Conservation (phyloP, 2,888 invertebrate species). For the Xylota sylvarum region DNA sequence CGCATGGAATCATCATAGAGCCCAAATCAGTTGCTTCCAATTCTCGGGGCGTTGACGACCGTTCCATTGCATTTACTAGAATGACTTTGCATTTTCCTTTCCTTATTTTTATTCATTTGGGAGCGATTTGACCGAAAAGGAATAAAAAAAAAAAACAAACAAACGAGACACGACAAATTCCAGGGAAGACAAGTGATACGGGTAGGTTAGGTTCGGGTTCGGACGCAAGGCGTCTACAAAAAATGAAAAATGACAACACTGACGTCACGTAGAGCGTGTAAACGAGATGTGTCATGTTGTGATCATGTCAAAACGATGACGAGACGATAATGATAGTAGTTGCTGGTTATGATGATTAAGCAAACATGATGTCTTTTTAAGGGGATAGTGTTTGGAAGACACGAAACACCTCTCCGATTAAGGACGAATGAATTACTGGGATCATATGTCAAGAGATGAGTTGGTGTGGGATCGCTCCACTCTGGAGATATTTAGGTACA, state of each 20-base stretch:
- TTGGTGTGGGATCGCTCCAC: background rate
- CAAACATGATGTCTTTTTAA: constrained; percentile 19
- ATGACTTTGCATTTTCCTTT: constrained; percentile 63
- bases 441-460: constrained; percentile 5
- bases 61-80: constrained; percentile 57
- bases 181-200: constrained; percentile 65
- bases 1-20: constrained; percentile 60
- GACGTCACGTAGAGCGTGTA: constrained; percentile 74
- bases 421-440: constrained; percentile 1
- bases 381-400: background rate
- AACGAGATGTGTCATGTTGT: constrained; percentile 72
- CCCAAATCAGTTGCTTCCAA: constrained; percentile 60
- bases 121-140: constrained; percentile 41
- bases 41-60: constrained; percentile 70
- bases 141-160: constrained; percentile 21
- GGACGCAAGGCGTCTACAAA: constrained; percentile 42
- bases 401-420: constrained; percentile 13
- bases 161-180: constrained; percentile 60
- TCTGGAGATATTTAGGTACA: background rate
- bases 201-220: constrained; percentile 28
- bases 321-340: constrained; percentile 45
- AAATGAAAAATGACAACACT: constrained; percentile 72
- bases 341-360: constrained; percentile 47
- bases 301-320: constrained; percentile 72
- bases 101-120: constrained; percentile 57